A percentile compares a stretch with the other conserved stretches of the same genome.
Evolutionary conservation across 2,113 vertebrate species (phyloP).

Genomic region (Reinhardtius hippoglossoides): DNA sequence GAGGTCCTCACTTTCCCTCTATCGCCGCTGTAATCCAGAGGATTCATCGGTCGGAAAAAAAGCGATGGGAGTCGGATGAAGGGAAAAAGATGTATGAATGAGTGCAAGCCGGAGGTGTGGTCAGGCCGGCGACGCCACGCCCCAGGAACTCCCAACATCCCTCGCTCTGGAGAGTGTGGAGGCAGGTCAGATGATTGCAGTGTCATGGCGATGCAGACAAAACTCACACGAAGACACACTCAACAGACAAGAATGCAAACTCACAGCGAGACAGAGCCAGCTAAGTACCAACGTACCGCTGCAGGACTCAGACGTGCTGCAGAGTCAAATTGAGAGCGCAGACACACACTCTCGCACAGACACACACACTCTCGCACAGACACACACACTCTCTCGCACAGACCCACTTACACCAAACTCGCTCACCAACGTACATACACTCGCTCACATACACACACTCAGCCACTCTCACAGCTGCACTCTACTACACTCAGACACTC

Average conservation of each 20-base stretch:
- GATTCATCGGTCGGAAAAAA: constrained; percentile 10
- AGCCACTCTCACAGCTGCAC: constrained; percentile 64
- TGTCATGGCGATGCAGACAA: constrained; percentile 85
- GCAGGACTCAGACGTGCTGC: constrained; percentile 73
- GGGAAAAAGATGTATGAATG: constrained; percentile 7
- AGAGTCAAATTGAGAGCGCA: constrained; percentile 66
- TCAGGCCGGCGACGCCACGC: constrained; percentile 72
- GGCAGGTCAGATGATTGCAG: constrained; percentile 90
- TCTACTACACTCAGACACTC: constrained; percentile 64
- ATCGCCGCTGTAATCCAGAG: constrained; percentile 28
- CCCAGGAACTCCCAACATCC: constrained; percentile 74
- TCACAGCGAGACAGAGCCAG: constrained; percentile 41
- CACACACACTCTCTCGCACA: constrained; percentile 19
- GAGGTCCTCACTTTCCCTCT: neutral
- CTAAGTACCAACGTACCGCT: constrained; percentile 50
- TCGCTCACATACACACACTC: constrained; percentile 42
- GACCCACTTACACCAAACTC: constrained; percentile 46
- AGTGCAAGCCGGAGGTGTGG: constrained; percentile 71
- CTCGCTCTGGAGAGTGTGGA: constrained; percentile 81
- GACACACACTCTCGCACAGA: constrained; percentile 37
- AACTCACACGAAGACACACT: constrained; percentile 19
- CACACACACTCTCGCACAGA: constrained; percentile 23
- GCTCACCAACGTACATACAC: constrained; percentile 39
- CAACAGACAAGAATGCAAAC: constrained; percentile 28
- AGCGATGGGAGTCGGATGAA: constrained; percentile 1